phyloP scores from a whole-genome alignment of 2,888 invertebrate genomes.

The Synanthedon vespiformis region DNA sequence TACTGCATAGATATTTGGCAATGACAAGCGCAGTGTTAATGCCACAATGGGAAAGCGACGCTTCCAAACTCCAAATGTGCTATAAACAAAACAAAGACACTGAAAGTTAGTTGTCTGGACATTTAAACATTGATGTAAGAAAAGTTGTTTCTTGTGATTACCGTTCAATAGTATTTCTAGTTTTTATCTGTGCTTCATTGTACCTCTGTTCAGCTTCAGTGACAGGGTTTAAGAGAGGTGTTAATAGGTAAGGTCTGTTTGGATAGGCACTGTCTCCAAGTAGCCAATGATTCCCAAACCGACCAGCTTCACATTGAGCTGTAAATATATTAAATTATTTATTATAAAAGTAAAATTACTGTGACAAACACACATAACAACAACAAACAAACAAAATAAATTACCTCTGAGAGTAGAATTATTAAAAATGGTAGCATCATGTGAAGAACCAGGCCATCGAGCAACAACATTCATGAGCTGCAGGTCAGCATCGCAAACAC shows the following conservation, averaged over 20 bases:
- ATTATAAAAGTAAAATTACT: not conserved
- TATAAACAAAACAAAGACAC: too few relatives aligned
- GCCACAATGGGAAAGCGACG: not conserved
- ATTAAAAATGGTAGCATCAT: too few relatives aligned
- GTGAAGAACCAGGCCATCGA: not conserved
- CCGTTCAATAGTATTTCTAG: not conserved
- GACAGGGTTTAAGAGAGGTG: constrained; percentile 3
- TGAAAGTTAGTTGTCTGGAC: too few relatives aligned
- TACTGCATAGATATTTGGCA: not conserved
- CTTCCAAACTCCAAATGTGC: not conserved
- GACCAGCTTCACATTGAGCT: constrained; percentile 3
- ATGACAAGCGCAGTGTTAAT: constrained; percentile 1
- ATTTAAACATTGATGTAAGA: too few relatives aligned
- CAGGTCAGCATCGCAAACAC: too few relatives aligned
- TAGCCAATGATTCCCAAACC: constrained; percentile 3
- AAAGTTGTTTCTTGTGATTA: not conserved
- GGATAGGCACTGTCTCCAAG: constrained; percentile 7
- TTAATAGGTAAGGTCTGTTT: constrained; percentile 2
- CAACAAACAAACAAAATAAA: too few relatives aligned
- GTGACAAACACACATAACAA: not conserved
- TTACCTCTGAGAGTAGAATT: too few relatives aligned
- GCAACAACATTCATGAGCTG: too few relatives aligned
- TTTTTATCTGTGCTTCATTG: constrained; percentile 2
- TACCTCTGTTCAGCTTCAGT: not conserved
- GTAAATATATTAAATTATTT: not conserved